Conservation (phyloP, 2,113 vertebrate genomes). For the Clarias gariepinus region DNA sequence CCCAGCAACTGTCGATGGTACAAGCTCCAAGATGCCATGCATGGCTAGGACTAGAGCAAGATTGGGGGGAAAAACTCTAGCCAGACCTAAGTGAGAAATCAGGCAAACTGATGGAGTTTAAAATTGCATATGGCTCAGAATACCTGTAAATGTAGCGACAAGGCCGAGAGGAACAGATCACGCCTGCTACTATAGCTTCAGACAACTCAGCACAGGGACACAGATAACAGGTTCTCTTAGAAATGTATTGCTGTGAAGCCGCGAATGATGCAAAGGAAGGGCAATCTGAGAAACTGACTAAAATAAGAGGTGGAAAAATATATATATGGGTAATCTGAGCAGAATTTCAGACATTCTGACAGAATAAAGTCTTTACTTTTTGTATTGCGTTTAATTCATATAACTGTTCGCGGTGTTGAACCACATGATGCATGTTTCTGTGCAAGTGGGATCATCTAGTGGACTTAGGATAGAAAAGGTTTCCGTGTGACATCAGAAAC, state of each 20-base stretch:
- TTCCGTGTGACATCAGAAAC: background rate
- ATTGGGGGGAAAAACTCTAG: background rate
- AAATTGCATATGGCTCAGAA: background rate
- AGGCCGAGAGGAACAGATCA: background rate
- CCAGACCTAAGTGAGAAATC: slow-evolving; percentile 5
- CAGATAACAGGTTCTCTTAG: slow-evolving; percentile 6
- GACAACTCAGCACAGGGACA: slow-evolving; percentile 9
- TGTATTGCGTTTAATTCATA: background rate
- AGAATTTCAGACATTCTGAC: slow-evolving; percentile 17
- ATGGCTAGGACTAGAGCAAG: background rate
- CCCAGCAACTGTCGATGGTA: slow-evolving; percentile 17
- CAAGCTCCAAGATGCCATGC: slow-evolving; percentile 10
- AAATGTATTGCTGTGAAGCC: slow-evolving; percentile 50
- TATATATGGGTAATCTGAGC: background rate
- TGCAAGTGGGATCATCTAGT: background rate
- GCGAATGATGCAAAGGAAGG: slow-evolving; percentile 67
- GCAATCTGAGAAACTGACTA: slow-evolving; percentile 55
- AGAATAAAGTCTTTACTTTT: background rate
- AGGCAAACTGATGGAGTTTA: slow-evolving; percentile 1
- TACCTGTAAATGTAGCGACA: background rate
- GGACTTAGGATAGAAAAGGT: background rate
- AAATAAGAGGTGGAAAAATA: background rate
- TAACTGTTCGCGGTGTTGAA: background rate
- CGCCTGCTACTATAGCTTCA: background rate
- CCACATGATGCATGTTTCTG: background rate